Percentiles rank a stretch among this genome's conserved stretches.
phyloP scores from a whole-genome alignment of 2,888 invertebrate genomes.

The Apantesis nais region DNA sequence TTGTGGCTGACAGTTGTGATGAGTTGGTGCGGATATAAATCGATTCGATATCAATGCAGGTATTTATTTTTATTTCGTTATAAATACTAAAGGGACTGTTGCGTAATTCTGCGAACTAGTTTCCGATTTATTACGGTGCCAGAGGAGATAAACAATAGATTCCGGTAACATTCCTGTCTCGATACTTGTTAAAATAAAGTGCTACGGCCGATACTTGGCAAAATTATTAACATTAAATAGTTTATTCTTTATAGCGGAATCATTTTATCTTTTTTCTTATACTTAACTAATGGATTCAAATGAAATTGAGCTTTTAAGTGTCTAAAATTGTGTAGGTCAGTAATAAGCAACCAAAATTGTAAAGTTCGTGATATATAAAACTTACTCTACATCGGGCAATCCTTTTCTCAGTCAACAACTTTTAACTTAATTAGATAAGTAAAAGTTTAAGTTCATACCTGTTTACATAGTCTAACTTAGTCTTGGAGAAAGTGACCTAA shows the following conservation, averaged over 20 bases:
- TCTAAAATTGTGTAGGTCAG: neutral
- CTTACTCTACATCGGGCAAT: slow-evolving; percentile 6
- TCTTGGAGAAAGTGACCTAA: slow-evolving; percentile 62
- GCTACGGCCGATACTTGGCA: neutral
- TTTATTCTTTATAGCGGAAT: neutral
- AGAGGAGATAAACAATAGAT: slow-evolving; percentile 48
- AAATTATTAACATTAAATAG: neutral
- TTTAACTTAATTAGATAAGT: slow-evolving; percentile 40
- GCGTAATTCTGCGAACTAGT: slow-evolving; percentile 49
- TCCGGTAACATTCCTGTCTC: slow-evolving; percentile 42
- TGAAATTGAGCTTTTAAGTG: neutral
- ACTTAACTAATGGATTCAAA: neutral
- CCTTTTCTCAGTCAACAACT: slow-evolving; percentile 17
- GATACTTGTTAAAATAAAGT: slow-evolving; percentile 23
- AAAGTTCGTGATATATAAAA: neutral
- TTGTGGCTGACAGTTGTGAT: slow-evolving; percentile 62
- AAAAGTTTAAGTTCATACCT: slow-evolving; percentile 45
- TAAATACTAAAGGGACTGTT: slow-evolving; percentile 32
- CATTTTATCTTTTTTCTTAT: neutral
- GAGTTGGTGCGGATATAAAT: slow-evolving; percentile 55
- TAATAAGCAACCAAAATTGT: neutral
- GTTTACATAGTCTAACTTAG: slow-evolving; percentile 49
- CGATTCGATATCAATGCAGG: slow-evolving; percentile 73
- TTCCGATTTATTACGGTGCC: slow-evolving; percentile 43
- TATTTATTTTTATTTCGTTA: slow-evolving; percentile 51